Base-by-base conservation (phyloP, 1,140 invertebrate species). In the Reticulitermes speratus region DNA sequence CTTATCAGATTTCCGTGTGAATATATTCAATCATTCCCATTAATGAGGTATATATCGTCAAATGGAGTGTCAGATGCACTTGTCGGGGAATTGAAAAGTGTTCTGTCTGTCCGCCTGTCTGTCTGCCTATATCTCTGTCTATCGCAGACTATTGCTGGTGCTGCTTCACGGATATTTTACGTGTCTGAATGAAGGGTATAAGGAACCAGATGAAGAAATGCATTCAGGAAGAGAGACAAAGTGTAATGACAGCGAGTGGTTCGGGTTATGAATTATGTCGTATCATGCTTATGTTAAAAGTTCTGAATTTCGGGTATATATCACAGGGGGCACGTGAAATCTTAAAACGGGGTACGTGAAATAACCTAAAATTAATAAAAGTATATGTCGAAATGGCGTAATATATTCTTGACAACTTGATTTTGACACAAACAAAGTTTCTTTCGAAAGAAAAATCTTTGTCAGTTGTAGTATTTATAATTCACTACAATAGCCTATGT, bases 11-110 rank as follows among this genome's bases (percentile, higher is more conserved):
- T 86, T 84, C 83, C 86, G 48, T 65, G 65, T 86, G 83, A 86
- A 86, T 86, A 86, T 86, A 86, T 86, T 86, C 86, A 86, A 86
- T 86, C 86, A 86, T 86, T 86, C 82, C 86, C 83, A 86, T 86
- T 86, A 86, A 86, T 84, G 86, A 86, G 86, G 86, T 84, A 81
- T 81, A 86, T 84, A 86, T 86, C 86, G 59, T 86, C 86, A 86
- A 86, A 86, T 86, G 86, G 86, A 86, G 86, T 86, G 86, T 86
- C 86, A 86, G 86, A 84, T 84, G 83, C 86, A 86, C 86, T 86
- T 86, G 86, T 84, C 85, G 85, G 59, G 38, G 48, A 30, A 86
- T 44, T 69, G 85, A 44, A 38, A 45, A 81, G 85, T 65, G 44
- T 65, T 75, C 25, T 75, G 59, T 23, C 59, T 65, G 65, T 75